phyloP scores from a whole-genome alignment of 2,888 invertebrate genomes.

The Agonopterix heracliana region DNA sequence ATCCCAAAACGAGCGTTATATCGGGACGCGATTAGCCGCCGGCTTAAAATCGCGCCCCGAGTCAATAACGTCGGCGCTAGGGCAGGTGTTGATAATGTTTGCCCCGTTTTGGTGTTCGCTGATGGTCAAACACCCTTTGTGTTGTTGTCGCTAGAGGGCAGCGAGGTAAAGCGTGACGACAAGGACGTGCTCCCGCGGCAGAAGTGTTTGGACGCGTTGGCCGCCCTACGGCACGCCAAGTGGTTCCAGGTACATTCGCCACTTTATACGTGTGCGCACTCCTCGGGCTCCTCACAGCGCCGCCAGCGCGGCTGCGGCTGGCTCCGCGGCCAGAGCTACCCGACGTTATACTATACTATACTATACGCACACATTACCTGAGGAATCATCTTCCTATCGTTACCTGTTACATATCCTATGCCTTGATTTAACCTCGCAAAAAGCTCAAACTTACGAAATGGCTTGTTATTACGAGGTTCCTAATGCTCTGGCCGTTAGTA shows the following conservation, averaged over 20 bases:
- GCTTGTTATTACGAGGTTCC: too few relatives aligned
- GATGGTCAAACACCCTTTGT: conserved; percentile 88
- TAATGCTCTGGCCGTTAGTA: too few relatives aligned
- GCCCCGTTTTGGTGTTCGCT: conserved; percentile 70
- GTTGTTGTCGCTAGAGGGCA: conserved; percentile 77
- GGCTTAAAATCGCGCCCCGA: conserved; percentile 15
- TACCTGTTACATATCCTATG: conserved; percentile 4
- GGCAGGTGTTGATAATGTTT: conserved; percentile 40
- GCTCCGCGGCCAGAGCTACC: neutral
- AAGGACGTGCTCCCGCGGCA: conserved; percentile 98
- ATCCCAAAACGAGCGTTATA: conserved; percentile 10
- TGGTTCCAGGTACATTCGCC: conserved; percentile 97
- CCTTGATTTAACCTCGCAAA: neutral
- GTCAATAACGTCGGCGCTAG: conserved; percentile 7
- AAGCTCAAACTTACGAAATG: too few relatives aligned
- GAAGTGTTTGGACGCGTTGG: conserved; percentile 99
- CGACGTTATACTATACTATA: neutral
- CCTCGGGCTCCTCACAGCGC: conserved; percentile 14
- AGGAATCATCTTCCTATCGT: neutral
- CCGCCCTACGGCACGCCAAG: conserved; percentile 99
- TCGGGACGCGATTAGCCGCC: conserved; percentile 16
- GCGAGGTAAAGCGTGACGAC: conserved; percentile 83
- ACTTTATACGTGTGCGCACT: conserved; percentile 61
- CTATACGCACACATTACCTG: neutral
- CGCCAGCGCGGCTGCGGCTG: neutral